phyloP scores from a whole-genome alignment of 2,113 vertebrate genomes.

The cattle (Bos taurus) region DNA sequence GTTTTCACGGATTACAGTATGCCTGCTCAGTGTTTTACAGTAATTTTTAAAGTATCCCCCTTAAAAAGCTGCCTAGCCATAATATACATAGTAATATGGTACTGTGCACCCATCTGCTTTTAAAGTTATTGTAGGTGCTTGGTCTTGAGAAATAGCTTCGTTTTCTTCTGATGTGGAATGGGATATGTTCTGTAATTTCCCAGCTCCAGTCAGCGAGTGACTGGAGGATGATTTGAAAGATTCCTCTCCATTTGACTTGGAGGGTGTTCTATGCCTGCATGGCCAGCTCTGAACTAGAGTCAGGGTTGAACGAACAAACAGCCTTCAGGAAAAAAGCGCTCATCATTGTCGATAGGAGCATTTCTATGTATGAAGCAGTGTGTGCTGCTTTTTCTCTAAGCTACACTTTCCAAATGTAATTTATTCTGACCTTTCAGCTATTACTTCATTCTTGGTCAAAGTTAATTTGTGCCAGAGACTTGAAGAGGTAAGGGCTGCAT shows the following conservation, averaged over 20 bases:
- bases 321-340: background rate
- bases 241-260: background rate
- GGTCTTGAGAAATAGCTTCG: background rate
- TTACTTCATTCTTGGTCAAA: constrained; percentile 9
- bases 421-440: constrained; percentile 10
- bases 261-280: background rate
- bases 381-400: background rate
- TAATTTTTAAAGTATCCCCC: background rate
- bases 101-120: background rate
- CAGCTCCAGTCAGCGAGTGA: background rate
- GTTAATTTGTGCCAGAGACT: background rate
- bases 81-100: background rate
- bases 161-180: background rate
- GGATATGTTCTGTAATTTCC: background rate
- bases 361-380: background rate
- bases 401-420: background rate
- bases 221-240: background rate
- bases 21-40: background rate
- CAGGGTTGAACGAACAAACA: background rate
- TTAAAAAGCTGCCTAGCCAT: background rate
- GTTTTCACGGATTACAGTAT: background rate
- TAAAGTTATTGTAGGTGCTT: background rate
- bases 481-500: background rate
- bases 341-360: background rate
- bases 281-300: background rate